phyloP scores from a whole-genome alignment of 2,797 vertebrate genomes.

The Euphonia xanthogaster region DNA sequence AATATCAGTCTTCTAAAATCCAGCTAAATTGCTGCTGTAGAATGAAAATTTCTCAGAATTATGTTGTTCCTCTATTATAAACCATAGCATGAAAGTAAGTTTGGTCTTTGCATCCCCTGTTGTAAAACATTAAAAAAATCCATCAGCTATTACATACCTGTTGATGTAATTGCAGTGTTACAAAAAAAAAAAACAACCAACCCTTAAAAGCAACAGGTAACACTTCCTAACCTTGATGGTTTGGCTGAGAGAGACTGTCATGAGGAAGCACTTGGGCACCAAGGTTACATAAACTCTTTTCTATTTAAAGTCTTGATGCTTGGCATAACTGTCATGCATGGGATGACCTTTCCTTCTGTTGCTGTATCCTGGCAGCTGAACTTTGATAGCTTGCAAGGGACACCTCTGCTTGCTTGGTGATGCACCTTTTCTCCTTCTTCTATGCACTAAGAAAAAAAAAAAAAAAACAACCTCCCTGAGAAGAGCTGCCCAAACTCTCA shows the following conservation, averaged over 20 bases:
- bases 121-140: not conserved
- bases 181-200: not conserved
- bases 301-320: slow-evolving; percentile 28
- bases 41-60: not conserved
- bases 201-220: not conserved
- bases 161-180: not conserved
- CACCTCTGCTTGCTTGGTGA: not conserved
- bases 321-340: not conserved
- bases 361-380: not conserved
- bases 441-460: not conserved
- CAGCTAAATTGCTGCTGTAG: not conserved
- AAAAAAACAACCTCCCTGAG: not conserved
- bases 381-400: not conserved
- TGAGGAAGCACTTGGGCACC: not conserved
- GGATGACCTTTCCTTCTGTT: not conserved
- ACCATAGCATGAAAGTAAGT: not conserved
- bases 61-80: not conserved
- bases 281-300: not conserved
- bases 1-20: not conserved
- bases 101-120: not conserved
- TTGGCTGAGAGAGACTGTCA: not conserved
- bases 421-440: not conserved
- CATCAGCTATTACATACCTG: not conserved
- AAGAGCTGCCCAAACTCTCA: not conserved
- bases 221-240: not conserved